Evolutionary conservation across 2,888 invertebrate genomes (phyloP).

Genomic region (Standfussiana lucernea): DNA sequence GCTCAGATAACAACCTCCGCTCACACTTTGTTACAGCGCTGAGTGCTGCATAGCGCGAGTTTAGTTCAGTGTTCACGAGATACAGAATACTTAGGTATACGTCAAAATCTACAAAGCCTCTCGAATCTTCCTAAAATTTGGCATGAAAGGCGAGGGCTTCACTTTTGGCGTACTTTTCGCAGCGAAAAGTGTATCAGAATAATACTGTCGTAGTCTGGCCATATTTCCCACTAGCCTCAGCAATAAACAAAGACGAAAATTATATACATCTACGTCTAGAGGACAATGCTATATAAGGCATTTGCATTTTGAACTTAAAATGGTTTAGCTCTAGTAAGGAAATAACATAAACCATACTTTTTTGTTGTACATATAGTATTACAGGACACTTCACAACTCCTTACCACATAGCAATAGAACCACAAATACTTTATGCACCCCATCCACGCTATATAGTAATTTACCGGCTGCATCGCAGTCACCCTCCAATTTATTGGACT

Average conservation of each 20-base stretch:
- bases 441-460: constrained; percentile 70
- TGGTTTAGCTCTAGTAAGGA: not conserved
- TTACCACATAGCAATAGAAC: constrained; percentile 25
- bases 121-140: not conserved
- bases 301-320: not conserved
- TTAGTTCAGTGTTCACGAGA: constrained; percentile 14
- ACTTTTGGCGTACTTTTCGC: not conserved
- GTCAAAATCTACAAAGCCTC: not conserved
- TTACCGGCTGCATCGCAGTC: constrained; percentile 69
- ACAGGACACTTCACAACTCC: constrained; percentile 19
- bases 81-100: not conserved
- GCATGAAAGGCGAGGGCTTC: not conserved
- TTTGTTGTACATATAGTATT: not conserved
- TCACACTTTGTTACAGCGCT: constrained; percentile 37
- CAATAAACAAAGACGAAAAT: not conserved
- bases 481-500: constrained; percentile 88
- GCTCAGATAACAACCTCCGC: constrained; percentile 33
- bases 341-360: not conserved
- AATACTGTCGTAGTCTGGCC: not conserved
- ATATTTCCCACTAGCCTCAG: not conserved
- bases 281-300: not conserved
- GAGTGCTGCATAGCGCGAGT: constrained; percentile 19
- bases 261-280: not conserved
- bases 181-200: not conserved
- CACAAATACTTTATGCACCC: constrained; percentile 47